Base-by-base conservation (phyloP, 2,113 vertebrate genomes). In the Bolborhynchus lineola region DNA sequence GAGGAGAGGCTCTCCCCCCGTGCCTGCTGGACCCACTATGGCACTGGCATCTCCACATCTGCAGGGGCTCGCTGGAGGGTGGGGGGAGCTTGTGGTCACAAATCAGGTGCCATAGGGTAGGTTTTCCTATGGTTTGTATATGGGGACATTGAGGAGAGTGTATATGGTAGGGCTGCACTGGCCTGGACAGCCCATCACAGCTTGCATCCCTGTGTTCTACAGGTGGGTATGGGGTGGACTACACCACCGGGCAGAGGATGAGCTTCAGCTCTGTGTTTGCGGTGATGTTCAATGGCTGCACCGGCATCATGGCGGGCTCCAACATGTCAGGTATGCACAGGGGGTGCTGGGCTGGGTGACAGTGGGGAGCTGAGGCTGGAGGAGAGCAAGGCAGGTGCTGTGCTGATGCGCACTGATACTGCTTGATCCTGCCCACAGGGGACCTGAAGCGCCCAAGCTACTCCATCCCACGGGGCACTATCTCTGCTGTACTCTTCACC, bases 401-500 rank as follows among this genome's bases (percentile, higher is more conserved):
- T 97, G 18, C 52, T 81, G 33, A 1, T 11, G 16, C 21, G 11
- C 28, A 17, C 42, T 86, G 41, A 55, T 16, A 33, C 59, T 65
- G 16, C 41, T 47, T 21, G 6, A 62, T 47, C 5, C 23, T 71
- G 42, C 47, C 42, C 4, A 2, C 92, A 99, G 99, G 99, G 33
- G 99, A 99, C 88, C 96, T 99, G 92, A 99, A 98, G 91, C 98
- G 97, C 86, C 99, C 99, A 0, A 99, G 99, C 90, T 99, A 99
- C 92, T 98, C 99, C 76, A 99, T 99, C 92, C 99, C 99, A 0
- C 98, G 99, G 10, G 99, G 99, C 84, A 99, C 99, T 82, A 99
- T 99, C 92, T 99, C 98, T 1, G 99, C 99, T 0, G 99, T 99
- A 91, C 98, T 99, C 92, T 99, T 99, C 97, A 99, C 99, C 92